These are phyloP conservation scores for Chrysoperla carnea DNA, from an alignment of 1,140 invertebrate genomes.

Conservation along the genomic window DNA sequence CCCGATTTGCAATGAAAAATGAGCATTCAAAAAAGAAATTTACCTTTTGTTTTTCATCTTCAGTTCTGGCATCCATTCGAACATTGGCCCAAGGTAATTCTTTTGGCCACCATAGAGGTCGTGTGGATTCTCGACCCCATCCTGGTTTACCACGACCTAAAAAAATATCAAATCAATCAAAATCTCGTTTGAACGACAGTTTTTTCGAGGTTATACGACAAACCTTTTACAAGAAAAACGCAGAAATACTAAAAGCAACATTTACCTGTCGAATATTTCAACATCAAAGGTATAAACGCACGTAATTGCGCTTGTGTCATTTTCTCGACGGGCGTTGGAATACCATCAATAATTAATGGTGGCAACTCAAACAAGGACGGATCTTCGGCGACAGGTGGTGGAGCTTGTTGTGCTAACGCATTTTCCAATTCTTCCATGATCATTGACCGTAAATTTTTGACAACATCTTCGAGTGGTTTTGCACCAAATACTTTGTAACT, in stretches of 20 bases:
- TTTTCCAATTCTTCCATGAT: conserved; percentile 91
- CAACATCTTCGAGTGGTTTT: conserved; percentile 91
- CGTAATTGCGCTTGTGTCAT: conserved; percentile 96
- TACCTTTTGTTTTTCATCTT: conserved; percentile 95
- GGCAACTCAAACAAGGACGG: conserved; percentile 88
- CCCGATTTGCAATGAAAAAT: no score
- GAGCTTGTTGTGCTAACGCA: conserved; percentile 83
- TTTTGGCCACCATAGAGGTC: conserved; percentile 94
- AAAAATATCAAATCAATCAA: neutral
- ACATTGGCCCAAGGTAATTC: conserved; percentile 97
- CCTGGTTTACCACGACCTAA: conserved; percentile 85
- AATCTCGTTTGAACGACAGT: neutral
- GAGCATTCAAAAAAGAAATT: conserved; percentile 2
- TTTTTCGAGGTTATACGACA: no score
- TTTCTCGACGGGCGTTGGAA: conserved; percentile 95
- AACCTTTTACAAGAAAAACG: no score
- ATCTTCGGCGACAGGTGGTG: conserved; percentile 79
- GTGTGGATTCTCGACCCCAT: conserved; percentile 88
- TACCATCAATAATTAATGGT: conserved; percentile 89
- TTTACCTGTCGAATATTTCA: conserved; percentile 85
- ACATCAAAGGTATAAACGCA: conserved; percentile 94
- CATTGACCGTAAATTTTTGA: conserved; percentile 72
- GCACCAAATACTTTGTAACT: conserved; percentile 95
- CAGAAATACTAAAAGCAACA: no score
- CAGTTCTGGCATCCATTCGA: conserved; percentile 86